Conservation (phyloP, 2,113 vertebrate genomes). For the Lepus timidus region DNA sequence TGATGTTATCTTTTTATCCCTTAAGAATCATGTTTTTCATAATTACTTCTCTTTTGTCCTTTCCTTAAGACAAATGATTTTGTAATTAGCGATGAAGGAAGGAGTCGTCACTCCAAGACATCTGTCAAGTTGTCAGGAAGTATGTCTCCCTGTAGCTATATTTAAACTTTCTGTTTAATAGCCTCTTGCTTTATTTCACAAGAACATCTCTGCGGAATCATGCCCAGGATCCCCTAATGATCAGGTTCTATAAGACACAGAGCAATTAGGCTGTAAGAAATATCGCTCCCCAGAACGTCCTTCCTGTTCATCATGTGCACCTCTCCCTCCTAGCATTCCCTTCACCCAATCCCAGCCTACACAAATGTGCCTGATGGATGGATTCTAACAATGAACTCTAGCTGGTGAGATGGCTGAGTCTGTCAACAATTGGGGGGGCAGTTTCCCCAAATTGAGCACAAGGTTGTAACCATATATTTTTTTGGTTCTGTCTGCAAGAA, state of each 20-base stretch:
- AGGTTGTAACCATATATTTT: constrained; percentile 30
- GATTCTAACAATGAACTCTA: constrained; percentile 62
- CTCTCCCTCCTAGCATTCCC: constrained; percentile 59
- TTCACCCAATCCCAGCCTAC: constrained; percentile 42
- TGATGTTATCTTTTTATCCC: constrained; percentile 93
- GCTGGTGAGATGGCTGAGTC: constrained; percentile 61
- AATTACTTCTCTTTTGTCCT: constrained; percentile 93
- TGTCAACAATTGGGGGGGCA: constrained; percentile 75
- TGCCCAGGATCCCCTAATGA: constrained; percentile 90
- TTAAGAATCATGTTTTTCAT: constrained; percentile 92
- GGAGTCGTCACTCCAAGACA: constrained; percentile 90
- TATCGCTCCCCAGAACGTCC: constrained; percentile 86
- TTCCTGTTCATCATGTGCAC: constrained; percentile 79
- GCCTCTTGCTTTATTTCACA: constrained; percentile 91
- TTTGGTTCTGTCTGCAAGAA: neutral
- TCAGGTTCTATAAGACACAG: constrained; percentile 89
- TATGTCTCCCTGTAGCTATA: constrained; percentile 92
- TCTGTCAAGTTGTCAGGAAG: constrained; percentile 93
- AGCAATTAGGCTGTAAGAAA: constrained; percentile 90
- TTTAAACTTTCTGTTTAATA: constrained; percentile 94
- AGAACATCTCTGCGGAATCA: constrained; percentile 88
- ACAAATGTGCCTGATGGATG: constrained; percentile 5
- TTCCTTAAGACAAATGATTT: constrained; percentile 93
- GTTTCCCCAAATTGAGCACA: constrained; percentile 63
- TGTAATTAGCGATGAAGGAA: constrained; percentile 93